phyloP scores from a whole-genome alignment of 2,888 invertebrate species.

The Trisateles emortualis region DNA sequence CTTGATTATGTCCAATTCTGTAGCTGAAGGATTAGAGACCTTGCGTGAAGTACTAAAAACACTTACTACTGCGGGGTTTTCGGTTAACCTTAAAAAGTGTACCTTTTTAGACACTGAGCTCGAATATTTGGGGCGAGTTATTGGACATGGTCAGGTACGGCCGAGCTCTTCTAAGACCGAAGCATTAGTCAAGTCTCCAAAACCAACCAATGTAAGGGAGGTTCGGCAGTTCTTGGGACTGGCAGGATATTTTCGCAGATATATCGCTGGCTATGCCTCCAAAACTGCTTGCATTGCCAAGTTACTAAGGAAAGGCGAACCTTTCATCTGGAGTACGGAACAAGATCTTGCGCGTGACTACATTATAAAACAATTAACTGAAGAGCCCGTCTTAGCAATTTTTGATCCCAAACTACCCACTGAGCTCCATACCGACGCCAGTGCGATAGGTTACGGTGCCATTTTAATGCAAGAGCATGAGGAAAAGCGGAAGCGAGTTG shows the following conservation, averaged over 20 bases:
- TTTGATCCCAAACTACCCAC: neutral
- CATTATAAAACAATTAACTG: neutral
- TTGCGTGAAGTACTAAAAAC: neutral
- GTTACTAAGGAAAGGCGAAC: neutral
- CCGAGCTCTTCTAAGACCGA: slow-evolving; percentile 1
- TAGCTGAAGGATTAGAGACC: neutral
- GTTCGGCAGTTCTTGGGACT: slow-evolving; percentile 9
- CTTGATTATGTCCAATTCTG: neutral
- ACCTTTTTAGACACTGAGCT: neutral
- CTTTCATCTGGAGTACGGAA: neutral
- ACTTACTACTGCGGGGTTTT: neutral
- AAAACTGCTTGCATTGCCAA: slow-evolving; percentile 1
- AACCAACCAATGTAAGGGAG: slow-evolving; percentile 1
- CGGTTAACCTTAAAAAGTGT: neutral
- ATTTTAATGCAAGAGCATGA: slow-evolving; percentile 1
- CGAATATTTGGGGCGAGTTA: neutral
- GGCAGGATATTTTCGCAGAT: slow-evolving; percentile 2
- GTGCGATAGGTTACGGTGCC: slow-evolving; percentile 4
- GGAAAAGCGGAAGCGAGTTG: neutral
- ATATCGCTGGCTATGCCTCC: neutral
- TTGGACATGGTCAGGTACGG: neutral
- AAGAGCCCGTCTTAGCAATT: slow-evolving; percentile 3
- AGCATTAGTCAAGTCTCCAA: neutral
- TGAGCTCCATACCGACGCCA: slow-evolving; percentile 9
- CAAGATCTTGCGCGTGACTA: slow-evolving; percentile 1